Base-by-base conservation (phyloP, 2,797 vertebrate species). In the Chelon auratus region DNA sequence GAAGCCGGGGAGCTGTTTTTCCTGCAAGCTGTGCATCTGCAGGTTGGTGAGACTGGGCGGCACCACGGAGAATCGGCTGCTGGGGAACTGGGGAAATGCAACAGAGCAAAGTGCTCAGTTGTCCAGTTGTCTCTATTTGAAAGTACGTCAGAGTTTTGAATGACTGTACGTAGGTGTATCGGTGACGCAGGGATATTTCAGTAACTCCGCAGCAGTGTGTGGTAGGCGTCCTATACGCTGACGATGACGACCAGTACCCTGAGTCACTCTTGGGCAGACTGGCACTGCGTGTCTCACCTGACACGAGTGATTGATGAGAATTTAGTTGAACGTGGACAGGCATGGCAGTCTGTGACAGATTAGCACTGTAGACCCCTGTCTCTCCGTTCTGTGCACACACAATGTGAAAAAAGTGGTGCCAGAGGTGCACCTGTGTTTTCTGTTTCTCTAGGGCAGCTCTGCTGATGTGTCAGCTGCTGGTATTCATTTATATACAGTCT, bases 51-150 rank as follows among this genome's bases (percentile, higher is more conserved):
- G 87, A 83, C 78, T 80, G 89, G 92, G 93, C 76, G 87, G 80
- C 74, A 82, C 90, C 90, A 50, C 69, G 82, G 74, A 89, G 80
- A 92, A 93, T 94, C 58, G 48, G 3, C 53, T n/a, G 3, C 76
- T 8, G 87, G 84, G 55, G 83, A 55, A 78, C 47, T 67, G 68
- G 76, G 76, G 72, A 70, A 68, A 73, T 68, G 80, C 80, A 81
- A 52, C 14, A 50, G 66, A 78, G 79, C 68, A 82, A 70, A 88
- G 67, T 26, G 24, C 24, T 53, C 30, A 33, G 30, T 33, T 33
- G 30, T 3, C 24, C 24, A 26, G 24, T 26, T 3, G 24, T 26
- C 3, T 26, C 30, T 33, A 33, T 33, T 33, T 33, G 30, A 33
- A 33, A 33, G 30, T 33, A 8, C 5, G 48, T 50, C 40, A 1